Conservation (phyloP, 2,888 invertebrate species). For the Holacanthella duospinosa region DNA sequence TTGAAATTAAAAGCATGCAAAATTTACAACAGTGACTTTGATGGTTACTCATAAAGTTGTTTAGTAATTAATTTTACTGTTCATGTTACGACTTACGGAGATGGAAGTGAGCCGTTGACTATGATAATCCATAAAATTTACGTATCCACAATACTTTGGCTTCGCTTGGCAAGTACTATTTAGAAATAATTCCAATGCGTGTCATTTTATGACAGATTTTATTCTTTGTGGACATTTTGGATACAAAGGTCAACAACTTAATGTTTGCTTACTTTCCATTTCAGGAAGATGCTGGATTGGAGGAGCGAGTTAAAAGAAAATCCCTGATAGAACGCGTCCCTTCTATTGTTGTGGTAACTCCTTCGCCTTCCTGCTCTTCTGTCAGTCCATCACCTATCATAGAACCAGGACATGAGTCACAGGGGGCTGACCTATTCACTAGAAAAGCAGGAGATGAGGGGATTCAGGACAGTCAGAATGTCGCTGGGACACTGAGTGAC, state of each 20-base stretch:
- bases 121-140: too few relatives aligned
- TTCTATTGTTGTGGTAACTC: slow-evolving; percentile 36
- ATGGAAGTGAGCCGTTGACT: too few relatives aligned
- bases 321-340: slow-evolving; percentile 35
- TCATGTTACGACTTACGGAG: too few relatives aligned
- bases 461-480: slow-evolving; percentile 23
- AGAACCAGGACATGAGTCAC: slow-evolving; percentile 14
- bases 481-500: slow-evolving; percentile 33
- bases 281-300: slow-evolving; percentile 34
- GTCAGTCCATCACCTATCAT: slow-evolving; percentile 26
- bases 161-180: too few relatives aligned
- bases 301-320: slow-evolving; percentile 35
- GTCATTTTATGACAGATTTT: too few relatives aligned
- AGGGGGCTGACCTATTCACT: background rate
- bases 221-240: too few relatives aligned
- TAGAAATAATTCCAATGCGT: too few relatives aligned
- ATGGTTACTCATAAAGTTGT: too few relatives aligned
- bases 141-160: too few relatives aligned
- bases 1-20: too few relatives aligned
- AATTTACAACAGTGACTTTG: too few relatives aligned
- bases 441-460: background rate
- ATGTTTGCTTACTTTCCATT: slow-evolving; percentile 1
- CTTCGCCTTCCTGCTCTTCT: slow-evolving; percentile 33
- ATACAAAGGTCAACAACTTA: background rate
- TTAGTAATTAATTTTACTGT: too few relatives aligned